Conservation (phyloP, 2,113 vertebrate genomes). For the Sminthopsis crassicaudata region DNA sequence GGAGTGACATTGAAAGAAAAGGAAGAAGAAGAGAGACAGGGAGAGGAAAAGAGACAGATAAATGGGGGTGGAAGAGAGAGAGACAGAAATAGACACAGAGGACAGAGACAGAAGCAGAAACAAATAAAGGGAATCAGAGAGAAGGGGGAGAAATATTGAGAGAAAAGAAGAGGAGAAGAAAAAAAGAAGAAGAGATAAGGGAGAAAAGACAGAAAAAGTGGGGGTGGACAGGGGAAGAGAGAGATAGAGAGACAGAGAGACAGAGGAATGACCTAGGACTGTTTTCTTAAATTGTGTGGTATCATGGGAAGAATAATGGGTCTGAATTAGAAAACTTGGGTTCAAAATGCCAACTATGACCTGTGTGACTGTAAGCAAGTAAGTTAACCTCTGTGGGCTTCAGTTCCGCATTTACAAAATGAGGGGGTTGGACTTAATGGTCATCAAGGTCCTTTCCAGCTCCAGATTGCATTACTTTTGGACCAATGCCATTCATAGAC, state of each 20-base stretch:
- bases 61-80: too few relatives aligned
- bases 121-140: too few relatives aligned
- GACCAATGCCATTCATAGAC: conserved; percentile 40
- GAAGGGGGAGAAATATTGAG: too few relatives aligned
- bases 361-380: neutral
- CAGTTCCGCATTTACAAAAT: neutral
- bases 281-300: neutral
- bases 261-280: neutral
- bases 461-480: conserved; percentile 18
- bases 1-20: too few relatives aligned
- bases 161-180: neutral
- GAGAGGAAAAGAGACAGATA: too few relatives aligned
- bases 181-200: neutral
- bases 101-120: too few relatives aligned
- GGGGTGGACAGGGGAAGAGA: neutral
- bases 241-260: neutral
- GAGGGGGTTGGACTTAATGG: neutral
- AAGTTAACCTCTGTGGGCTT: neutral
- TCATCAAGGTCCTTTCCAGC: neutral
- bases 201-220: neutral
- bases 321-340: neutral
- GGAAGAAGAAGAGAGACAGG: too few relatives aligned
- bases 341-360: neutral
- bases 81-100: too few relatives aligned
- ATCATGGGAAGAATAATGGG: neutral